phyloP scores from a whole-genome alignment of 2,797 vertebrate species.

The Tiaroga cobitis region DNA sequence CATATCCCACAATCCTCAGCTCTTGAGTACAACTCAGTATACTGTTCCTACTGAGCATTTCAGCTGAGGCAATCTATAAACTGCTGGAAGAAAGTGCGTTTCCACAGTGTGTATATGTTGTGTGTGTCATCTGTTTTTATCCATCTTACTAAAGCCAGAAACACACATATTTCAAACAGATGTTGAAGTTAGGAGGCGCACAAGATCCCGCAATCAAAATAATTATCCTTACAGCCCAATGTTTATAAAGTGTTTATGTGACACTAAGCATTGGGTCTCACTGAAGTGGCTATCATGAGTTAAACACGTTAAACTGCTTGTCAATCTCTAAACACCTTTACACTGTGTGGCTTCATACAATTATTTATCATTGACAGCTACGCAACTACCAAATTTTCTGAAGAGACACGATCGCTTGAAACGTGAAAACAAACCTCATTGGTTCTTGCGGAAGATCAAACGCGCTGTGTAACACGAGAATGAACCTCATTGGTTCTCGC shows the following conservation, averaged over 20 bases:
- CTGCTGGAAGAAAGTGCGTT: slow-evolving; percentile 66
- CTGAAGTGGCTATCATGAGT: slow-evolving; percentile 69
- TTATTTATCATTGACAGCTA: slow-evolving; percentile 39
- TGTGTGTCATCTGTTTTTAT: slow-evolving; percentile 82
- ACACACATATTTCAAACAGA: slow-evolving; percentile 91
- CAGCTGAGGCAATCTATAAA: background rate
- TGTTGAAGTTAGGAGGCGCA: slow-evolving; percentile 81
- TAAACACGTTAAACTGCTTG: slow-evolving; percentile 61
- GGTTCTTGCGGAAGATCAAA: no score
- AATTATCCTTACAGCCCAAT: slow-evolving; percentile 77
- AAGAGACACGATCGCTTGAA: no score
- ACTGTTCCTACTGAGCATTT: background rate
- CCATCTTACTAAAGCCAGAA: slow-evolving; percentile 85
- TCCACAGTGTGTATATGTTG: slow-evolving; percentile 73
- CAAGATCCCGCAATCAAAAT: slow-evolving; percentile 86
- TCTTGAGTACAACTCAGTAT: slow-evolving; percentile 69
- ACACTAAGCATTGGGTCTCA: slow-evolving; percentile 69
- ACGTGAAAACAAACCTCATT: no score
- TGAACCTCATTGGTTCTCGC: no score
- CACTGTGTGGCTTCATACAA: background rate
- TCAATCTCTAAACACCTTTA: slow-evolving; percentile 66
- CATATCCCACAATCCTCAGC: slow-evolving; percentile 70
- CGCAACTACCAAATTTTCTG: no score
- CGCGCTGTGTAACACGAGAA: no score
- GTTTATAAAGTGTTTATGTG: slow-evolving; percentile 83